Conservation (phyloP, 1,140 invertebrate species). For the Drosophila pallidifrons region DNA sequence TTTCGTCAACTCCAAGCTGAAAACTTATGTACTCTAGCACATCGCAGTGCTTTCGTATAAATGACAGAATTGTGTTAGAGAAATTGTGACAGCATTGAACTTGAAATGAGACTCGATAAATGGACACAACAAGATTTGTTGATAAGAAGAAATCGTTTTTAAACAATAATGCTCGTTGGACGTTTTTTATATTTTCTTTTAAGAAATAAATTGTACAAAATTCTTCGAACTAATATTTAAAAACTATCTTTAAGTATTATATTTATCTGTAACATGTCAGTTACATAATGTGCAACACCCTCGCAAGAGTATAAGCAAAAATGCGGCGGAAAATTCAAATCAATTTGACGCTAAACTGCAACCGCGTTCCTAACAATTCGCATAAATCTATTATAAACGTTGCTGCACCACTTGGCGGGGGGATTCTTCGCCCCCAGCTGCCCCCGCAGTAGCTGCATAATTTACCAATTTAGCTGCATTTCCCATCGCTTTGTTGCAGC, state of each 20-base stretch:
- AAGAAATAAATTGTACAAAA: neutral
- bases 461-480: slow-evolving; percentile 68
- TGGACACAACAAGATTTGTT: neutral
- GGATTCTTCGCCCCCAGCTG: neutral
- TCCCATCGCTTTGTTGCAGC: slow-evolving; percentile 42
- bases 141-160: neutral
- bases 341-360: slow-evolving; percentile 64
- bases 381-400: slow-evolving; percentile 61
- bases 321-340: slow-evolving; percentile 75
- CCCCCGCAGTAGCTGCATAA: slow-evolving; percentile 54
- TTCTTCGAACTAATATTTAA: neutral
- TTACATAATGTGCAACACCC: neutral
- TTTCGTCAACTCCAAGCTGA: neutral
- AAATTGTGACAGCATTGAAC: neutral
- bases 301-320: slow-evolving; percentile 22
- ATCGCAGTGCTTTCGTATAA: neutral
- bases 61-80: neutral
- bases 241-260: neutral
- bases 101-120: neutral
- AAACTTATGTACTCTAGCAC: neutral
- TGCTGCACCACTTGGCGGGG: slow-evolving; percentile 16
- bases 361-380: slow-evolving; percentile 40
- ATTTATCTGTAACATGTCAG: neutral
- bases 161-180: neutral
- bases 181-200: neutral